Percentiles rank a stretch among this genome's conserved stretches.
Evolutionary conservation across 2,797 vertebrate species (phyloP).

Genomic region (Erithacus rubecula): DNA sequence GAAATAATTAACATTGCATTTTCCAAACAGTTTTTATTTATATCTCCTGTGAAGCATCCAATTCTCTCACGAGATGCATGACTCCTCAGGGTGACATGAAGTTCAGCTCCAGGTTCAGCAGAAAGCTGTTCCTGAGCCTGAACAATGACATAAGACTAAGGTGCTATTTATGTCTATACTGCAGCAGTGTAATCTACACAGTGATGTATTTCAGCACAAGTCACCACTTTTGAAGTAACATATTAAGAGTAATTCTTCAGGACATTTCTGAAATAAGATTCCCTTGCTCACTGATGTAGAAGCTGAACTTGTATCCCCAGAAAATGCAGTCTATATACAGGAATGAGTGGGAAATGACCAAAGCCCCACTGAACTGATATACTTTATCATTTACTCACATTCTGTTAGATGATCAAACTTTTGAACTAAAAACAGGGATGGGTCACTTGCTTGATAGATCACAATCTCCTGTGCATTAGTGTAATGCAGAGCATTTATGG

Average conservation of each 20-base stretch:
- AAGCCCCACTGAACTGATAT: background rate
- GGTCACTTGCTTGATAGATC: background rate
- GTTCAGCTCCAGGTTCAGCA: background rate
- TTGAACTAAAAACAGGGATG: background rate
- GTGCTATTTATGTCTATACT: fast-evolving
- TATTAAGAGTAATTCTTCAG: background rate
- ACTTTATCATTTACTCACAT: background rate
- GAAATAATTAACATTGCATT: background rate
- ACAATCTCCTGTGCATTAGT: background rate
- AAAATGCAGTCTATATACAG: background rate
- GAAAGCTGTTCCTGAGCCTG: background rate
- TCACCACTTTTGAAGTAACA: background rate
- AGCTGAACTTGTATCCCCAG: background rate
- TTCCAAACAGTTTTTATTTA: background rate
- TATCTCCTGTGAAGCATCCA: background rate
- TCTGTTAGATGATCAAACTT: background rate
- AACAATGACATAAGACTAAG: background rate
- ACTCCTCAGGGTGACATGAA: background rate
- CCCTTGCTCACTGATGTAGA: background rate
- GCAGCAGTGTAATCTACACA: too few relatives aligned
- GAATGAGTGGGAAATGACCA: background rate
- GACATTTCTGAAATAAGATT: background rate
- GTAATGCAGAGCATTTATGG: background rate
- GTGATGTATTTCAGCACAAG: background rate
- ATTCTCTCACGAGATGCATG: background rate